Conservation (phyloP, 2,113 vertebrate species). For the Plectropomus leopardus region DNA sequence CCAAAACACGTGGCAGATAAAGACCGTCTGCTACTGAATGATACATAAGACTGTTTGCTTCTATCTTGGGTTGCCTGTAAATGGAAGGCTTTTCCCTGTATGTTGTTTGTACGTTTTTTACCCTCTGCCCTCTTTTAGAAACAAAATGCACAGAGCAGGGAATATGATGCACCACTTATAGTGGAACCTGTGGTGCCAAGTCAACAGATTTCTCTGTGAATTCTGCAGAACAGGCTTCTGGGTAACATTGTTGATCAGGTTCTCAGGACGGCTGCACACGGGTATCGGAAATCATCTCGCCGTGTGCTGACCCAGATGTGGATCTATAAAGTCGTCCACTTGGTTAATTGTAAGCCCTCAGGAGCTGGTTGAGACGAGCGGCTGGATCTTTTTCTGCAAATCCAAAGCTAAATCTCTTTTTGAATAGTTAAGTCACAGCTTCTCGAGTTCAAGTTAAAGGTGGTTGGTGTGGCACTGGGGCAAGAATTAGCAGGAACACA, state of each 20-base stretch:
- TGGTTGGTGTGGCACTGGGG: not conserved
- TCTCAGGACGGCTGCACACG: constrained; percentile 12
- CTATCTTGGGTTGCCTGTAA: constrained; percentile 35
- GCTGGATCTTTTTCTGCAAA: not conserved
- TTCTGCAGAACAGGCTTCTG: constrained; percentile 39
- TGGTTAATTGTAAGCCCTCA: constrained; percentile 12
- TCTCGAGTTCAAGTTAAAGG: constrained; percentile 6
- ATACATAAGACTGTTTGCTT: constrained; percentile 28
- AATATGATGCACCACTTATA: constrained; percentile 61
- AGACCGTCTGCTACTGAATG: constrained; percentile 19
- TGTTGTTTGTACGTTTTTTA: constrained; percentile 15
- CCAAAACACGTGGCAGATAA: constrained; percentile 3
- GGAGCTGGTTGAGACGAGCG: constrained; percentile 3
- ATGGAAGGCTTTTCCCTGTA: constrained; percentile 14
- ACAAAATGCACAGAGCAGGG: constrained; percentile 56
- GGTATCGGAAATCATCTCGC: constrained; percentile 9
- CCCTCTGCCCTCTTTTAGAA: constrained; percentile 13
- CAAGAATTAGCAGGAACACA: constrained; percentile 28
- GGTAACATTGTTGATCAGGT: constrained; percentile 19
- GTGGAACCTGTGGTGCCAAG: constrained; percentile 45
- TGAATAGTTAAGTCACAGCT: not conserved
- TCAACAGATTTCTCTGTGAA: constrained; percentile 60
- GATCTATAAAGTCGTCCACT: constrained; percentile 37
- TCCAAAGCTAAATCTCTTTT: not conserved
- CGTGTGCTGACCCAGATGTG: constrained; percentile 27